phyloP scores from a whole-genome alignment of 2,888 invertebrate genomes.

The Seladonia tumulorum region DNA sequence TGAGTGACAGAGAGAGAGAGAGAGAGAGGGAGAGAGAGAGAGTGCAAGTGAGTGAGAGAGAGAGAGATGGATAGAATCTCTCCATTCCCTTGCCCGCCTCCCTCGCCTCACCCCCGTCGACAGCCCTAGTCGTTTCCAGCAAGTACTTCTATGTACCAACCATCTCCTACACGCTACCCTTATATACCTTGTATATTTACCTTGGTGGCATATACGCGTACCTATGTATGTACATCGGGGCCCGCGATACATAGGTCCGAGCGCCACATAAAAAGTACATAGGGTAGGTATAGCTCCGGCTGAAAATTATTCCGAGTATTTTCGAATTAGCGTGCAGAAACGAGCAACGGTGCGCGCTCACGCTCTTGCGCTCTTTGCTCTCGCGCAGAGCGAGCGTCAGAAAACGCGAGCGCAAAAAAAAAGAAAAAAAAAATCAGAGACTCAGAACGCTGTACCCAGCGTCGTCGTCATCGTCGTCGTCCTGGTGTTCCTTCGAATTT shows the following conservation, averaged over 20 bases:
- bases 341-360: slow-evolving; percentile 47
- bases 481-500: slow-evolving; percentile 4
- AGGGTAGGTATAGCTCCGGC: slow-evolving; percentile 67
- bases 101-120: slow-evolving; percentile 69
- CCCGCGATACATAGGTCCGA: slow-evolving; percentile 77
- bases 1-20: slow-evolving; percentile 14
- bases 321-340: slow-evolving; percentile 78
- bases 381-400: background rate
- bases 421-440: background rate
- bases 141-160: slow-evolving; percentile 83
- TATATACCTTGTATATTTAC: slow-evolving; percentile 78
- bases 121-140: slow-evolving; percentile 83
- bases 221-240: slow-evolving; percentile 60
- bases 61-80: slow-evolving; percentile 62
- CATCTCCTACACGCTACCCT: slow-evolving; percentile 82
- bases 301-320: slow-evolving; percentile 78
- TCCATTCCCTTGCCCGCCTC: slow-evolving; percentile 64
- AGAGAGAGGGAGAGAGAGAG: slow-evolving; percentile 10
- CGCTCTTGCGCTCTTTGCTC: background rate
- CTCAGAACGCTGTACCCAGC: background rate
- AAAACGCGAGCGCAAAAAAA: background rate
- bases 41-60: slow-evolving; percentile 19
- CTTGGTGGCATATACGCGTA: slow-evolving; percentile 68
- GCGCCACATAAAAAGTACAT: slow-evolving; percentile 77
- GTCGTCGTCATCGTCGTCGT: background rate